Percentiles rank a stretch among this genome's conserved stretches.
These are phyloP conservation scores for Rugalucina vietnamica DNA, from an alignment of 2,888 invertebrate genomes.

Conservation along the genomic window DNA sequence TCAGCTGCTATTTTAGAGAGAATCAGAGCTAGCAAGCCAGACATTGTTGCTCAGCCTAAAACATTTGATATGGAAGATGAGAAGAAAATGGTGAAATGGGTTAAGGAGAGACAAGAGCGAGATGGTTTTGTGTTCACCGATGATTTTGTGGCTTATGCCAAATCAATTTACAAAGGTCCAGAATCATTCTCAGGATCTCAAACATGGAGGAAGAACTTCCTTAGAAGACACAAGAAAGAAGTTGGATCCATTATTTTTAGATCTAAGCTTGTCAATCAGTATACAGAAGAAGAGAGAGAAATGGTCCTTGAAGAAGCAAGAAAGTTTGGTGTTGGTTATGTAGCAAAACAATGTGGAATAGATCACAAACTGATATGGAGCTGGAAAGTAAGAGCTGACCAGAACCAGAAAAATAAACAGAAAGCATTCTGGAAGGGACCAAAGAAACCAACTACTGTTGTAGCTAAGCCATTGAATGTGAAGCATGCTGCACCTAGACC, in stretches of 20 bases:
- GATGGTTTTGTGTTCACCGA: constrained; percentile 62
- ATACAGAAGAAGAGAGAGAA: constrained; percentile 53
- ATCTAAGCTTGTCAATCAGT: constrained; percentile 55
- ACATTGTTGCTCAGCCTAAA: constrained; percentile 50
- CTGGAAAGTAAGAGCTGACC: constrained; percentile 10
- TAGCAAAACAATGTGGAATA: not conserved
- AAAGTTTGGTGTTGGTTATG: constrained; percentile 44
- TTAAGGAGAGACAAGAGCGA: constrained; percentile 41
- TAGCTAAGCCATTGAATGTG: not conserved
- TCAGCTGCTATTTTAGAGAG: constrained; percentile 28
- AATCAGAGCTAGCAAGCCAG: constrained; percentile 45
- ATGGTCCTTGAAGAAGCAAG: constrained; percentile 42
- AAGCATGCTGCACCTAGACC: not conserved
- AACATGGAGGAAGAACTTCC: constrained; percentile 60
- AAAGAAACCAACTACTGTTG: not conserved
- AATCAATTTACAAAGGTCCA: constrained; percentile 47
- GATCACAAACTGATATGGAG: not conserved
- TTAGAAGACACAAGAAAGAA: constrained; percentile 45
- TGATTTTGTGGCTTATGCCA: constrained; percentile 58
- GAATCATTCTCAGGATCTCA: constrained; percentile 60
- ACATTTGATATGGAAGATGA: constrained; percentile 57
- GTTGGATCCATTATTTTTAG: constrained; percentile 55
- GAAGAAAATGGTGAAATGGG: constrained; percentile 56
- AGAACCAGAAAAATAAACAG: not conserved
- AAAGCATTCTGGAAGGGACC: constrained; percentile 9